Conservation (phyloP, 2,113 vertebrate species). For the Falco punctatus region DNA sequence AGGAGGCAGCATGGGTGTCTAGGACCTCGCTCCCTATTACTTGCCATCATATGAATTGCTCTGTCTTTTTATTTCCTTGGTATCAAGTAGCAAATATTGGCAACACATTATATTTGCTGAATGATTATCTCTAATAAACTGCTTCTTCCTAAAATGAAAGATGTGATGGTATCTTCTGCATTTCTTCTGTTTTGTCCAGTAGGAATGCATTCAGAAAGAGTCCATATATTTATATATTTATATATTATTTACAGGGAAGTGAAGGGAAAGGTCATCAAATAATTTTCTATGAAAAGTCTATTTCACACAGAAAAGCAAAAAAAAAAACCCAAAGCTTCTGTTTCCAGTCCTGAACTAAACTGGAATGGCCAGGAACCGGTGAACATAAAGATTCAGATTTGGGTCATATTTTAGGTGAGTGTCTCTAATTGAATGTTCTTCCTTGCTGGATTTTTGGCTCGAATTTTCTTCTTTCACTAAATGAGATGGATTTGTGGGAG, state of each 20-base stretch:
- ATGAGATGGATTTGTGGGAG: not conserved
- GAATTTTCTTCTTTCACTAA: not conserved
- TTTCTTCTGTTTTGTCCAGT: not conserved
- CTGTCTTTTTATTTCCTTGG: not conserved
- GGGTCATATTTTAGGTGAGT: not conserved
- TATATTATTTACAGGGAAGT: no score
- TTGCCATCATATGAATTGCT: not conserved
- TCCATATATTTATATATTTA: not conserved
- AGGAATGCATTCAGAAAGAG: not conserved
- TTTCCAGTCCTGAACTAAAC: not conserved
- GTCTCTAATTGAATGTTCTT: not conserved
- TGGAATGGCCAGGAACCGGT: not conserved
- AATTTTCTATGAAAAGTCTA: no score
- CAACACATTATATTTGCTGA: not conserved
- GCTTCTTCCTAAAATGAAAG: not conserved
- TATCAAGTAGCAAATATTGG: slow-evolving; percentile 23
- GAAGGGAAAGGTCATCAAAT: no score
- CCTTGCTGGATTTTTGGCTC: not conserved
- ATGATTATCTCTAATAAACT: not conserved
- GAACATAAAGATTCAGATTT: not conserved
- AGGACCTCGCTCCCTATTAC: not conserved
- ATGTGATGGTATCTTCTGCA: not conserved
- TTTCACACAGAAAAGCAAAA: no score
- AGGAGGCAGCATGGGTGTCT: not conserved
- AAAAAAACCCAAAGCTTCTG: not conserved